Percentiles rank a stretch among this genome's conserved stretches.
These are phyloP conservation scores for Gorsachius magnificus DNA, from an alignment of 2,797 vertebrate genomes.

Conservation along the genomic window DNA sequence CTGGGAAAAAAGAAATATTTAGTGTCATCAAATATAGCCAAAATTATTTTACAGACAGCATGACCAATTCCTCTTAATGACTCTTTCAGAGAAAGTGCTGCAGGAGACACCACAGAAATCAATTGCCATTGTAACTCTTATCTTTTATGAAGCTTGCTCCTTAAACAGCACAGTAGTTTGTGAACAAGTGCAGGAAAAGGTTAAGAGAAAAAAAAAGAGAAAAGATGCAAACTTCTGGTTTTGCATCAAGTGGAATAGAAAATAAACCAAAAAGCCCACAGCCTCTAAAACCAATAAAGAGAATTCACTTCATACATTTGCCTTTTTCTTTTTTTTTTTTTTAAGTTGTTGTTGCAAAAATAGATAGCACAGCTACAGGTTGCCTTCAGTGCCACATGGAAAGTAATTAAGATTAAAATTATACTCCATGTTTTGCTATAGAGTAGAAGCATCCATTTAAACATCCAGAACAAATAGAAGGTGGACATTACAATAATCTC, in stretches of 20 bases:
- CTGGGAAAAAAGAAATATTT: constrained; percentile 71
- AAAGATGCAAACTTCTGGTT: neutral
- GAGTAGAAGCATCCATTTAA: neutral
- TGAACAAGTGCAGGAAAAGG: neutral
- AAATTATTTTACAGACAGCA: neutral
- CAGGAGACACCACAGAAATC: neutral
- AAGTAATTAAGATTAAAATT: neutral
- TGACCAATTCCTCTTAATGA: neutral
- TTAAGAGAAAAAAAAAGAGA: neutral
- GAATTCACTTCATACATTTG: neutral
- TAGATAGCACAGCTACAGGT: neutral
- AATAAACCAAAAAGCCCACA: neutral
- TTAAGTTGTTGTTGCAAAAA: neutral
- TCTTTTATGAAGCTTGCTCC: neutral
- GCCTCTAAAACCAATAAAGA: neutral
- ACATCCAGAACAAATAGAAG: neutral
- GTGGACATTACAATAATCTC: neutral
- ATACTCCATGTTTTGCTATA: neutral
- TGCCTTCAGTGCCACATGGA: neutral
- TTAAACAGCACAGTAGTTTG: neutral
- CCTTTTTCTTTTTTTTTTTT: neutral
- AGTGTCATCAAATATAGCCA: neutral
- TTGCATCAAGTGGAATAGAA: neutral
- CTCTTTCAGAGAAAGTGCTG: neutral
- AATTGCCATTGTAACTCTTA: neutral